Base-by-base conservation (phyloP, 2,888 invertebrate genomes). In the Lithophane semibrunnea region DNA sequence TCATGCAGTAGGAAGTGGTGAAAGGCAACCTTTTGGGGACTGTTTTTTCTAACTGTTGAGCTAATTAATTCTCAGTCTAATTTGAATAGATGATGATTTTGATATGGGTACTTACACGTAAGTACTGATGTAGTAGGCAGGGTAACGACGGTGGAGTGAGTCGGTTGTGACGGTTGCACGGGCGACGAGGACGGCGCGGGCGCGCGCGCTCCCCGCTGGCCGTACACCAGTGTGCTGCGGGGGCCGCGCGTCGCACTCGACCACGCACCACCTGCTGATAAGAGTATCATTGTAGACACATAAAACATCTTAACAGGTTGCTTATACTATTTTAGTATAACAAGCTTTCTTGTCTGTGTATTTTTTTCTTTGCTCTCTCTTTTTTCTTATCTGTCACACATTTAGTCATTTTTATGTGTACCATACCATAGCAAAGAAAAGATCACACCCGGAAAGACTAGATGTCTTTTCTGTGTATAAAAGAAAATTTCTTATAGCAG, bases 171-270 rank as follows among this genome's bases (percentile, higher is more conserved):
- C 54, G 81, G 74, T 52, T 86, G 86, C 13, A 88, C 75, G 9
- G 86, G 73, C 4, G 89, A 82, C 56, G 91, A 60, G 37, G 90
- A 67, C 69, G 89, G 84, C 76, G 90, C 73, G 7, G 86, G 84
- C 37, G 88, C 90, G 71, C 83, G 82, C 2, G 74, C 73, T 5
- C 84, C 85, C 4, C 95, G 90, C 21, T 94, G 92, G 0, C 94
- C 94, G 81, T 96, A 96, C 79, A 95, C 95, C 2, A 96, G 87
- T 3, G 95, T 93, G 54, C 94, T 94, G 37, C 95, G 93, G 0
- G 91, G 90, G 0, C 91, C 92, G 5, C 95, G 92, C 3, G 85
- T 81, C 2, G 86, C 88, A 58, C 89, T 88, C 7, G 93, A 91
- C 95, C 95, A 95, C 0, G 89, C 91, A 29, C 91, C 90, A 54